Conservation (phyloP, 2,113 vertebrate species). For the Nycticebus coucang region DNA sequence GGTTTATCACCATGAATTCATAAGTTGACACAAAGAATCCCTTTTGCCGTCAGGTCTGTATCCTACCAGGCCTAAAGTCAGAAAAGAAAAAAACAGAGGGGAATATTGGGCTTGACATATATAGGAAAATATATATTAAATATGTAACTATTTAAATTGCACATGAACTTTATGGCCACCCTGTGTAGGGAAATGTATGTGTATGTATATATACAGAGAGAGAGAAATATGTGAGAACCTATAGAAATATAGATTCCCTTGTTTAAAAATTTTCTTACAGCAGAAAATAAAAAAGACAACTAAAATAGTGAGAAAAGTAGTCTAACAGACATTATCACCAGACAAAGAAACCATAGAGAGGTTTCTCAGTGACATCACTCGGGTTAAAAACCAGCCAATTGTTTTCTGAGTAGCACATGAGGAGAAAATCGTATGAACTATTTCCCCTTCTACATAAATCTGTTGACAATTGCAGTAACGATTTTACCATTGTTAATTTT, state of each 20-base stretch:
- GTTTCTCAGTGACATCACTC: background rate
- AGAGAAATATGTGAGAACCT: background rate
- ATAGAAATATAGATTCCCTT: background rate
- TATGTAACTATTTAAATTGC: too few species aligned
- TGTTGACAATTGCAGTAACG: slow-evolving; percentile 11
- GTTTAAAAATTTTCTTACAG: background rate
- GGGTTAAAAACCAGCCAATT: background rate
- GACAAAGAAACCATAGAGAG: background rate
- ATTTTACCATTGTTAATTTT: slow-evolving; percentile 2
- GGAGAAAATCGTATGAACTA: background rate
- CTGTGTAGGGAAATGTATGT: too few species aligned
- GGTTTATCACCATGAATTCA: background rate
- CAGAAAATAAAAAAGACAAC: slow-evolving; percentile 3
- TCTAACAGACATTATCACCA: background rate
- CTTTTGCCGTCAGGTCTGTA: background rate
- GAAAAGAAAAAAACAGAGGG: background rate
- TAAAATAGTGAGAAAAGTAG: background rate
- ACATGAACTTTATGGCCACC: too few species aligned
- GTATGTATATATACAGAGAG: too few species aligned
- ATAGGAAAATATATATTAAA: background rate
- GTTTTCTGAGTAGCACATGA: background rate
- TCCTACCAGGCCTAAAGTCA: background rate
- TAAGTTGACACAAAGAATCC: background rate
- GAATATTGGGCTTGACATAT: slow-evolving; percentile 35
- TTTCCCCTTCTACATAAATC: background rate